phyloP scores from a whole-genome alignment of 2,797 vertebrate genomes.

The Anabacerthia variegaticeps region DNA sequence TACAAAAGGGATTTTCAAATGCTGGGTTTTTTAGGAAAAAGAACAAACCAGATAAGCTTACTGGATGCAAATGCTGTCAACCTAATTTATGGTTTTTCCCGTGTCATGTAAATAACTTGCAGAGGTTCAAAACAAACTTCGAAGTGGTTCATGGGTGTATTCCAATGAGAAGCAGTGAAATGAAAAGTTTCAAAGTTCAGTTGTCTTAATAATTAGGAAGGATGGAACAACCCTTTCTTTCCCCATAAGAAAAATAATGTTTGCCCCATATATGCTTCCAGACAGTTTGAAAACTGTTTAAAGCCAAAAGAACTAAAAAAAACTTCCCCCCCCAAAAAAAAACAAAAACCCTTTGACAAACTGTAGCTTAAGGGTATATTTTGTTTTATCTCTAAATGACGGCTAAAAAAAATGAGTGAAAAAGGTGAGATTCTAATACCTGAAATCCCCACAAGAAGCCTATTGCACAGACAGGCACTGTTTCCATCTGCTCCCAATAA shows the following conservation, averaged over 20 bases:
- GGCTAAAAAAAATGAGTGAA: background rate
- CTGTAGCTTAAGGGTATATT: constrained; percentile 3
- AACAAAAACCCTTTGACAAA: fast-evolving
- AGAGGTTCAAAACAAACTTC: constrained; percentile 25
- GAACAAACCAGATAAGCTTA: constrained; percentile 27
- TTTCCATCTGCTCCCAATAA: background rate
- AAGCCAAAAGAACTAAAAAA: background rate
- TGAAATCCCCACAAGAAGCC: background rate
- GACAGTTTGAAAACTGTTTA: background rate
- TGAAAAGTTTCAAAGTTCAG: constrained; percentile 9
- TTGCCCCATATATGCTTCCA: background rate
- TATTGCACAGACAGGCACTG: background rate
- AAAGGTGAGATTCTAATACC: background rate
- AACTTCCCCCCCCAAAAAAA: background rate
- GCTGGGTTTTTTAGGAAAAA: constrained; percentile 1
- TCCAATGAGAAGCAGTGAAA: background rate
- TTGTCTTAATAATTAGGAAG: background rate
- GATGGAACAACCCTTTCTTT: background rate
- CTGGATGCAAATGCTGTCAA: constrained; percentile 10
- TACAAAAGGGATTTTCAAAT: constrained; percentile 17
- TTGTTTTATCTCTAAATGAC: constrained; percentile 37
- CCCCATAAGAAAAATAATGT: background rate
- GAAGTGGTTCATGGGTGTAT: background rate
- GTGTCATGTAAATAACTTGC: background rate
- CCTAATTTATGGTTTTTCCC: background rate